Conservation (phyloP, 2,888 invertebrate genomes). For the Colostygia pectinataria region DNA sequence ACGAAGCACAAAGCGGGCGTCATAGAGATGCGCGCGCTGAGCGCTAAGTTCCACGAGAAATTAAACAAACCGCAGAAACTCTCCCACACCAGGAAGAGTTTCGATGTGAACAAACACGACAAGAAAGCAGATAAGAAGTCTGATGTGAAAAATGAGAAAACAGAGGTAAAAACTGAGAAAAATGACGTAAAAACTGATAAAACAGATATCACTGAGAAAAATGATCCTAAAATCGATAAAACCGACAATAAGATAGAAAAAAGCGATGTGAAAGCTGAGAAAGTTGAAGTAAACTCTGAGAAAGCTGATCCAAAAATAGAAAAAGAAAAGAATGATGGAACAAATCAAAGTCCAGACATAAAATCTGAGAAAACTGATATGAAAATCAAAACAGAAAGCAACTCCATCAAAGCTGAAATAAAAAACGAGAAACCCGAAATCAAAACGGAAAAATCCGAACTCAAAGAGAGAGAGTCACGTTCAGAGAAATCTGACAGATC, state of each 20-base stretch:
- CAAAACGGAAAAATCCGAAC: slow-evolving; percentile 38
- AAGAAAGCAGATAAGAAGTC: slow-evolving; percentile 53
- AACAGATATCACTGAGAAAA: slow-evolving; percentile 36
- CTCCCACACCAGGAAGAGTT: slow-evolving; percentile 59
- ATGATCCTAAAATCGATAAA: slow-evolving; percentile 32
- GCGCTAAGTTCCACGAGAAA: slow-evolving; percentile 71
- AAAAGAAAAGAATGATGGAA: slow-evolving; percentile 20
- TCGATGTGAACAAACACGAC: slow-evolving; percentile 53
- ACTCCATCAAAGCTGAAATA: slow-evolving; percentile 30
- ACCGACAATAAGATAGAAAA: slow-evolving; percentile 38
- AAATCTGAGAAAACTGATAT: slow-evolving; percentile 24
- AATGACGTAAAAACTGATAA: slow-evolving; percentile 40
- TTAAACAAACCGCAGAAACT: slow-evolving; percentile 59
- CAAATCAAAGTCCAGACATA: slow-evolving; percentile 9
- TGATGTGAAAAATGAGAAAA: slow-evolving; percentile 39
- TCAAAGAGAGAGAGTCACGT: slow-evolving; percentile 29
- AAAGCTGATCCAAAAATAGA: slow-evolving; percentile 17
- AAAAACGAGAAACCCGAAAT: slow-evolving; percentile 21
- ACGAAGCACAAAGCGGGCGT: slow-evolving; percentile 71
- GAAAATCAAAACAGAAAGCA: slow-evolving; percentile 27
- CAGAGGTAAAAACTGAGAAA: slow-evolving; percentile 38
- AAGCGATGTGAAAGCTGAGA: slow-evolving; percentile 31
- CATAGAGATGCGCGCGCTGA: slow-evolving; percentile 77
- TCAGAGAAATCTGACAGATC: slow-evolving; percentile 33
- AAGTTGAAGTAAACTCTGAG: slow-evolving; percentile 33